Conservation (phyloP, 1,140 invertebrate genomes). For the Epicauta chinensis region DNA sequence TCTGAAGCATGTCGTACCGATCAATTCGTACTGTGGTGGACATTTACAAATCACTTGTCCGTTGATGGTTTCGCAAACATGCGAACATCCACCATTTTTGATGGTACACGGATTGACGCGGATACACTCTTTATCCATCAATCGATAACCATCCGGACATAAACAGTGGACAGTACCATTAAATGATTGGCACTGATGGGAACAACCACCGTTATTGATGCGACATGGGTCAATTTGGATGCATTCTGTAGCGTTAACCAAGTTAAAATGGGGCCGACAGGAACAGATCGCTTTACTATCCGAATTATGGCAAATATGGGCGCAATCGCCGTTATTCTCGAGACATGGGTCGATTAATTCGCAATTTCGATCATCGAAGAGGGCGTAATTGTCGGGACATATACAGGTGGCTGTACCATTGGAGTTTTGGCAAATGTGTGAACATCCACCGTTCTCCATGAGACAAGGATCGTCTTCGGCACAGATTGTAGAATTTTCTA, state of each 20-base stretch:
- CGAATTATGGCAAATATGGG: conserved; percentile 47
- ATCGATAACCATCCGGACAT: conserved; percentile 52
- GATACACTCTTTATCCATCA: conserved; percentile 45
- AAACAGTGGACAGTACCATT: conserved; percentile 51
- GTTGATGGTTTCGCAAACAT: conserved; percentile 28
- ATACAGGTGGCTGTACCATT: conserved; percentile 51
- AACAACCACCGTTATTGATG: conserved; percentile 57
- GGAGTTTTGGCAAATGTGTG: conserved; percentile 57
- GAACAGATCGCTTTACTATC: conserved; percentile 45
- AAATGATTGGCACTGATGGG: conserved; percentile 49
- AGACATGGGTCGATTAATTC: conserved; percentile 61
- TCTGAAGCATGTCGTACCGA: conserved; percentile 42
- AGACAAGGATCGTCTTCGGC: conserved; percentile 62
- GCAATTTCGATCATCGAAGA: conserved; percentile 42
- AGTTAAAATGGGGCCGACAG: conserved; percentile 45
- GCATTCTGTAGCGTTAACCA: conserved; percentile 52
- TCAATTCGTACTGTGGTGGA: conserved; percentile 26
- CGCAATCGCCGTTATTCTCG: conserved; percentile 59
- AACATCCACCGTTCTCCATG: conserved; percentile 55
- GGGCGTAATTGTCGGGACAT: conserved; percentile 40
- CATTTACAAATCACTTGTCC: conserved; percentile 27
- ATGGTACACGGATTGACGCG: conserved; percentile 47
- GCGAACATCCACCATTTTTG: conserved; percentile 55
- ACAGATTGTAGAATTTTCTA: conserved; percentile 44
- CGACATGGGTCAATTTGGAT: conserved; percentile 62